phyloP scores from a whole-genome alignment of 2,113 vertebrate species.

The Todiramphus chloris region DNA sequence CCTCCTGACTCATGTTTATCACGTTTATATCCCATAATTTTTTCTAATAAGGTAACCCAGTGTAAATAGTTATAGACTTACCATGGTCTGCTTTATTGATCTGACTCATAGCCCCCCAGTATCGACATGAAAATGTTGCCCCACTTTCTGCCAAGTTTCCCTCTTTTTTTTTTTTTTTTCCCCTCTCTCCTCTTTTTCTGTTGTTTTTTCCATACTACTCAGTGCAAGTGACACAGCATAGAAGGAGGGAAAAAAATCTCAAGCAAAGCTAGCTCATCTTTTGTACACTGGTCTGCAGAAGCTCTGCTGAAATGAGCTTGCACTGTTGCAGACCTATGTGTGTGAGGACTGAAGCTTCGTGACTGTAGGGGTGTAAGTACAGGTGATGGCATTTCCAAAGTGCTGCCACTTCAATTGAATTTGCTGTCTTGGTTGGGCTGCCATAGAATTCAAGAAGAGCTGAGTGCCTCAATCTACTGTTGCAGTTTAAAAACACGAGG shows the following conservation, averaged over 20 bases:
- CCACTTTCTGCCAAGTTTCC: background rate
- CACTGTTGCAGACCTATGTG: background rate
- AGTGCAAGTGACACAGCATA: background rate
- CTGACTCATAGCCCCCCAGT: background rate
- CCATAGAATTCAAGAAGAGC: background rate
- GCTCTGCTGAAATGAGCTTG: background rate
- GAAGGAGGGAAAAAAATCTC: background rate
- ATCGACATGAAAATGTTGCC: background rate
- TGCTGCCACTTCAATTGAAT: background rate
- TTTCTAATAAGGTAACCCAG: background rate
- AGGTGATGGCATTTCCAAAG: background rate
- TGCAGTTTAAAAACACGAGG: background rate
- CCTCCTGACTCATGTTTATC: slow-evolving; percentile 42
- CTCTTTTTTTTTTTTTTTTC: slow-evolving; percentile 1
- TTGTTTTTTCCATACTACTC: background rate
- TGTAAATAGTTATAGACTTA: slow-evolving; percentile 23
- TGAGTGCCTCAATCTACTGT: background rate
- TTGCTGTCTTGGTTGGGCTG: background rate
- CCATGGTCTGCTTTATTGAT: background rate
- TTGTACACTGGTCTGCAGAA: background rate
- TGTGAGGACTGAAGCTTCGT: background rate
- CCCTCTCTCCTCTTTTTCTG: background rate
- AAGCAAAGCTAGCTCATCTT: background rate
- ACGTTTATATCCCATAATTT: slow-evolving; percentile 21
- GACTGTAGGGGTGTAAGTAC: background rate